phyloP scores from a whole-genome alignment of 2,797 vertebrate genomes.

The Neosalanx taihuensis region DNA sequence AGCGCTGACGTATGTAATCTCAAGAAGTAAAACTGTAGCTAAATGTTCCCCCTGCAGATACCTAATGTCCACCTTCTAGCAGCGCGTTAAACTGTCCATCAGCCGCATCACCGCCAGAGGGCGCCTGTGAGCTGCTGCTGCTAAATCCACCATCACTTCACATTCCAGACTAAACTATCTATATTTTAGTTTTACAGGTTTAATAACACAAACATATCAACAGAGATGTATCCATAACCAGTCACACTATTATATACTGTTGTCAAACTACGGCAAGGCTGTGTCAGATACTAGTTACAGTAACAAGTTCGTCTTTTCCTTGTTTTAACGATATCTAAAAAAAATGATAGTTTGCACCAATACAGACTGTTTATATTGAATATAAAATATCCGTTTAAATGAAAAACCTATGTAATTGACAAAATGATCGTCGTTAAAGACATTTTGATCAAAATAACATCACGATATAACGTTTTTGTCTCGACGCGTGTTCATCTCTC shows the following conservation, averaged over 20 bases:
- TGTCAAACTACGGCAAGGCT: constrained; percentile 53
- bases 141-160: constrained; percentile 73
- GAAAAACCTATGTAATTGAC: constrained; percentile 56
- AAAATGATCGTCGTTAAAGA: constrained; percentile 51
- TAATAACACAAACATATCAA: constrained; percentile 45
- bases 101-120: constrained; percentile 63
- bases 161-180: constrained; percentile 73
- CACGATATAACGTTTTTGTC: constrained; percentile 74
- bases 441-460: constrained; percentile 59
- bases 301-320: constrained; percentile 78
- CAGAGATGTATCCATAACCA: constrained; percentile 49
- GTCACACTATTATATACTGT: constrained; percentile 36
- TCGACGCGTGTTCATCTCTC: constrained; percentile 68
- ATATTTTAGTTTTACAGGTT: constrained; percentile 67
- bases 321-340: constrained; percentile 78
- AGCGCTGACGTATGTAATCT: not conserved
- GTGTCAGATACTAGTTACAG: constrained; percentile 69
- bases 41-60: not conserved
- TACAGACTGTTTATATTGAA: constrained; percentile 30
- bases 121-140: constrained; percentile 56
- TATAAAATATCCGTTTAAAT: constrained; percentile 23
- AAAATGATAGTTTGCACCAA: constrained; percentile 56
- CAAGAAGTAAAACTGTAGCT: too few relatives aligned
- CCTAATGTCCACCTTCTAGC: constrained; percentile 17
- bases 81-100: constrained; percentile 58